Conservation (phyloP, 2,888 invertebrate genomes). For the Hipparchia sbordonii region DNA sequence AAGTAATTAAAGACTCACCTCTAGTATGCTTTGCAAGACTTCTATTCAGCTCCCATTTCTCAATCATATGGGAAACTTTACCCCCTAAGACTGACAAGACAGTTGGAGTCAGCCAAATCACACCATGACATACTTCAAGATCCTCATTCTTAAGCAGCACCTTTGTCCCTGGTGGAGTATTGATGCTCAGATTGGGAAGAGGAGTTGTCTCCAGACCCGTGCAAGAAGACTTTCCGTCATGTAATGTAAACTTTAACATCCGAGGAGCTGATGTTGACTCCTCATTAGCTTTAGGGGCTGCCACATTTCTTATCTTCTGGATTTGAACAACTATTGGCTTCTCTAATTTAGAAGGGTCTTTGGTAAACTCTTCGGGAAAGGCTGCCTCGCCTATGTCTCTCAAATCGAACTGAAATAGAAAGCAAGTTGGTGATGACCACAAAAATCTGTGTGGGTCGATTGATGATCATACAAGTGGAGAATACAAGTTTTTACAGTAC, state of each 20-base stretch:
- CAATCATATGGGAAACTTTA: conserved; percentile 89
- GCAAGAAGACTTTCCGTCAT: conserved; percentile 91
- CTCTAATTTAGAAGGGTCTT: conserved; percentile 78
- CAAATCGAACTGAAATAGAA: conserved; percentile 86
- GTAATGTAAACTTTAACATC: conserved; percentile 91
- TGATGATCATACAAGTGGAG: conserved; percentile 38
- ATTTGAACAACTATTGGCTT: conserved; percentile 91
- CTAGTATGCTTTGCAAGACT: conserved; percentile 85
- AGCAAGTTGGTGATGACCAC: conserved; percentile 14
- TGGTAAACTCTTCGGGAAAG: conserved; percentile 86
- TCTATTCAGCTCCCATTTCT: conserved; percentile 92
- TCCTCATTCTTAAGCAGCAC: conserved; percentile 78
- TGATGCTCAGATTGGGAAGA: conserved; percentile 87
- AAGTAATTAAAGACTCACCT: conserved; percentile 60
- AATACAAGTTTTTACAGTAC: conserved; percentile 54
- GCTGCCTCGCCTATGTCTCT: conserved; percentile 91
- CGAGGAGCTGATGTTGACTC: conserved; percentile 91
- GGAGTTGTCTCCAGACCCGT: conserved; percentile 90
- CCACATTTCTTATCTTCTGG: conserved; percentile 92
- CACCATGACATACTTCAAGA: conserved; percentile 86
- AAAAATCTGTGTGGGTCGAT: conserved; percentile 21
- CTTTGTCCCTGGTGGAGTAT: conserved; percentile 96
- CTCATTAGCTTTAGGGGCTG: conserved; percentile 95
- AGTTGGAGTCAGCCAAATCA: conserved; percentile 86
- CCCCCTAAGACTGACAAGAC: conserved; percentile 92